phyloP scores from a whole-genome alignment of 2,888 invertebrate genomes.

The Agriotes lineatus region DNA sequence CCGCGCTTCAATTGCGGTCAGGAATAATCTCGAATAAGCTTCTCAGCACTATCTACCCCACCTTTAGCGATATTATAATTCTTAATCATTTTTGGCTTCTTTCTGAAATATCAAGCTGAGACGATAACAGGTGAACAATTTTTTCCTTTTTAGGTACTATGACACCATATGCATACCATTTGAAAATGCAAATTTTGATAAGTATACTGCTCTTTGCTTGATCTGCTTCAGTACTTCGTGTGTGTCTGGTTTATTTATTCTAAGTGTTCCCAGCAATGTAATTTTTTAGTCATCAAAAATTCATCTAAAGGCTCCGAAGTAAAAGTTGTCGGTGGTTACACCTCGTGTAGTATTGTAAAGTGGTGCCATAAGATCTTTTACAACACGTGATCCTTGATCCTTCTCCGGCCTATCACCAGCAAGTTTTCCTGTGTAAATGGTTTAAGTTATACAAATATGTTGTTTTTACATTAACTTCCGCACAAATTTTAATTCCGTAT shows the following conservation, averaged over 20 bases:
- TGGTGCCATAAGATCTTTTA: slow-evolving; percentile 49
- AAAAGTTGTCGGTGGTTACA: slow-evolving; percentile 48
- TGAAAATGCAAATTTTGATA: slow-evolving; percentile 28
- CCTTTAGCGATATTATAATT: slow-evolving; percentile 26
- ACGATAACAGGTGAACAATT: slow-evolving; percentile 17
- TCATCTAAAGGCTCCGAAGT: slow-evolving; percentile 46
- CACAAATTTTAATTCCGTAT: slow-evolving; percentile 36
- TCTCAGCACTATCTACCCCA: slow-evolving; percentile 29
- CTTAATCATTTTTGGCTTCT: slow-evolving; percentile 13
- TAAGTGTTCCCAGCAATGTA: slow-evolving; percentile 47
- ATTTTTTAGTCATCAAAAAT: slow-evolving; percentile 46
- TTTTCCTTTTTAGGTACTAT: slow-evolving; percentile 15
- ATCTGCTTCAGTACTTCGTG: slow-evolving; percentile 15
- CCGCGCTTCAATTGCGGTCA: too few species aligned
- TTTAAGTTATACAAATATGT: slow-evolving; percentile 27
- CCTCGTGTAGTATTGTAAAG: slow-evolving; percentile 52
- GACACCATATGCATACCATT: background rate
- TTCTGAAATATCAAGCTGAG: background rate
- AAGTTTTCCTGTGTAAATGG: slow-evolving; percentile 48
- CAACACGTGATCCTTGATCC: slow-evolving; percentile 51
- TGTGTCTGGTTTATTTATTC: slow-evolving; percentile 45
- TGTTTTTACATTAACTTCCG: slow-evolving; percentile 17
- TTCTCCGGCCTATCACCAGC: slow-evolving; percentile 48
- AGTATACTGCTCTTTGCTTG: slow-evolving; percentile 8
- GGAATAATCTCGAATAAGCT: slow-evolving; percentile 23